phyloP scores from a whole-genome alignment of 30 jellyfish, hydroid and myxozoan genomes.

The Hydra vulgaris region DNA sequence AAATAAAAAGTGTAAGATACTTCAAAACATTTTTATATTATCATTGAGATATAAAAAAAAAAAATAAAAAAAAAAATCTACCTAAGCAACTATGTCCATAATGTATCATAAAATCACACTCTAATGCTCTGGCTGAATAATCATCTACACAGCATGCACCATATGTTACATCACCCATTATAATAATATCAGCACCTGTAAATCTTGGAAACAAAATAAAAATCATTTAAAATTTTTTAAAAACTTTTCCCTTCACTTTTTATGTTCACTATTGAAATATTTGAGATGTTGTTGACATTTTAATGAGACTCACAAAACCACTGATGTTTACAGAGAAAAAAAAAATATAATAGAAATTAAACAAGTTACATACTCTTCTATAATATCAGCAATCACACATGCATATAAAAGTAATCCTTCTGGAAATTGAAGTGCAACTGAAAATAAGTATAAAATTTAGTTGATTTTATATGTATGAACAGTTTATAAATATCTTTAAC shows the following conservation, averaged over 20 bases:
- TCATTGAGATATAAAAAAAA: neutral
- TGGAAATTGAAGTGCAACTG: slow-evolving; percentile 97
- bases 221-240: neutral
- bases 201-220: slow-evolving; percentile 34
- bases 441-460: neutral
- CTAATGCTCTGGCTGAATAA: slow-evolving; percentile 87
- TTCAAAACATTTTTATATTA: too few relatives aligned
- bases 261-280: too few relatives aligned
- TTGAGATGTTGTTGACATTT: too few relatives aligned
- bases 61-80: neutral
- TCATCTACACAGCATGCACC: slow-evolving; percentile 99
- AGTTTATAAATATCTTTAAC: neutral
- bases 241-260: too few relatives aligned
- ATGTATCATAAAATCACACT: slow-evolving; percentile 93
- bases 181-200: slow-evolving; percentile 78
- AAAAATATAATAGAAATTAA: neutral
- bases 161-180: slow-evolving; percentile 97
- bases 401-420: slow-evolving; percentile 96
- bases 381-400: slow-evolving; percentile 86
- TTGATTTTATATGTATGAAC: too few relatives aligned
- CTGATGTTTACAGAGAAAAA: too few relatives aligned
- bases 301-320: too few relatives aligned
- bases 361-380: slow-evolving; percentile 59
- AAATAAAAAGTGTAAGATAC: neutral
- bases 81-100: slow-evolving; percentile 99